These are phyloP conservation scores for Aproaerema taeniolella DNA, from an alignment of 2,888 invertebrate genomes.

Conservation along the genomic window DNA sequence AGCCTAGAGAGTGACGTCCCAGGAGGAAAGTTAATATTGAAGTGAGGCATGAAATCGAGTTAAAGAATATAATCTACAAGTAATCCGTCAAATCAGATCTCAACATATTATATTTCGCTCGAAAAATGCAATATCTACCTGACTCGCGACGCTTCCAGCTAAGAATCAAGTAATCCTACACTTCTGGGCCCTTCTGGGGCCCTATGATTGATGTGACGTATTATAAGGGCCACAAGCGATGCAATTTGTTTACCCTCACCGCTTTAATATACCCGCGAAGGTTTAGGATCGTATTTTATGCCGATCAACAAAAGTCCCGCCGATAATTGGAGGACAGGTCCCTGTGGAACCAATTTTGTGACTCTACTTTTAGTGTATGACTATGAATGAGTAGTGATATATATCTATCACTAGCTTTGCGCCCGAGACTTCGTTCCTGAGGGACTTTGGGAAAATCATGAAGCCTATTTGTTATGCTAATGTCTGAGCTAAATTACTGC, in stretches of 20 bases:
- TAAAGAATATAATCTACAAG: too few species aligned
- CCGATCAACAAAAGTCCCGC: constrained; percentile 60
- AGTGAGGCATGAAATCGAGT: too few species aligned
- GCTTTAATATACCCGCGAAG: constrained; percentile 55
- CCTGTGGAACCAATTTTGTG: constrained; percentile 69
- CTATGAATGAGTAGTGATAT: too few species aligned
- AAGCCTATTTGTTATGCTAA: too few species aligned
- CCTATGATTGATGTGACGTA: constrained; percentile 73
- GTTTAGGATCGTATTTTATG: constrained; percentile 60
- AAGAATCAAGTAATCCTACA: constrained; percentile 47
- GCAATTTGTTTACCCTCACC: constrained; percentile 76
- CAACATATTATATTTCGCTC: constrained; percentile 28
- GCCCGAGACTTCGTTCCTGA: too few species aligned
- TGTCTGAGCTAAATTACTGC: too few species aligned
- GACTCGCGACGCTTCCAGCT: constrained; percentile 33
- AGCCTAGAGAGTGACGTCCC: too few species aligned
- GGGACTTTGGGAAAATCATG: too few species aligned
- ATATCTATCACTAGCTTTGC: too few species aligned
- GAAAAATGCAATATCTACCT: constrained; percentile 28
- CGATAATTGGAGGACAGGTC: constrained; percentile 68
- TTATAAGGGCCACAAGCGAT: constrained; percentile 72
- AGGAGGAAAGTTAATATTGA: too few species aligned
- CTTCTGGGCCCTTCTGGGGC: constrained; percentile 59
- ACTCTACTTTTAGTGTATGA: too few species aligned
- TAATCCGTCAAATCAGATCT: constrained; percentile 16